Evolutionary conservation across 2,888 invertebrate species (phyloP), one percentile per base, ranked within the genome.

Genomic region (Crioceris asparagi): DNA sequence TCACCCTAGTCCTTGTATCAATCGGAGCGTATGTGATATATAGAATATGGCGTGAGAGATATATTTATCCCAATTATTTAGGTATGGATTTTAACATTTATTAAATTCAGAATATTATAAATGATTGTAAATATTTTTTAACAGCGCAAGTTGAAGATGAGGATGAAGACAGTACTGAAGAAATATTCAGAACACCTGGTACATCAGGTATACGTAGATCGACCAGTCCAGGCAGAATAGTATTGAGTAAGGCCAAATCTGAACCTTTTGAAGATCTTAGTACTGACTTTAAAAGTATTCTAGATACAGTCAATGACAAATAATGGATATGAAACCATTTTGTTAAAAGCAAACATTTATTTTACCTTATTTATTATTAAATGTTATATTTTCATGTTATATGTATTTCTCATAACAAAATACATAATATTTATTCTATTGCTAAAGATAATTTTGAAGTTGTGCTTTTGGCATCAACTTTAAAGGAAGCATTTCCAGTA

Each of bases 281-380:
- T 35, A 57, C 55, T 6, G 55, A 56, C 41, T 56, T 57, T 33
- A 51, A 43, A 32, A 55, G 55, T 42, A 55, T 56, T 33, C 40
- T 57, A 38, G 54, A 55, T 29, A 48, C 39, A 5, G 44, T 46
- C 3, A 52, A 51, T 19, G 25, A 4, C 12, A 25, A 27, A 5
- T 27, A 10, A 27, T n/a, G n/a, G n/a, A n/a, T n/a, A n/a, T n/a
- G n/a, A n/a, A n/a, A n/a, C n/a, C n/a, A n/a, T n/a, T n/a, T n/a
- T n/a, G n/a, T n/a, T n/a, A n/a, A n/a, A n/a, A n/a, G n/a, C n/a
- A n/a, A n/a, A n/a, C n/a, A n/a, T n/a, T n/a, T n/a, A n/a, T n/a
- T n/a, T n/a, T n/a, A n/a, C n/a, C n/a, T n/a, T n/a, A n/a, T n/a
- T n/a, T n/a, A n/a, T n/a, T n/a, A n/a, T n/a, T n/a, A n/a, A n/a